phyloP scores from a whole-genome alignment of 2,797 vertebrate genomes.

The Mormyrops boulengeri region DNA sequence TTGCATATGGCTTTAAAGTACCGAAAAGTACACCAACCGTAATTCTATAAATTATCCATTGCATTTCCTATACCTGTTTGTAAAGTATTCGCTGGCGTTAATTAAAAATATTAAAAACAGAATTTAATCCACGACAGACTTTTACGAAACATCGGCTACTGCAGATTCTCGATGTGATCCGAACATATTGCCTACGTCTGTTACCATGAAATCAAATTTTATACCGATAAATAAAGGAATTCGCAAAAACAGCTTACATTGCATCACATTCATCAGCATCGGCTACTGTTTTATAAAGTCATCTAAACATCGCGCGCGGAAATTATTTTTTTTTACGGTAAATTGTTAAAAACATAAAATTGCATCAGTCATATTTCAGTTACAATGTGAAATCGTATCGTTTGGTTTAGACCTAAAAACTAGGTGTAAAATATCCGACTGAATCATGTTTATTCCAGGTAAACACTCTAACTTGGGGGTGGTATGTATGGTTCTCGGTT shows the following conservation, averaged over 20 bases:
- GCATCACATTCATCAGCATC: neutral
- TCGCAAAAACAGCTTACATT: neutral
- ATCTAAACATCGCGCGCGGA: neutral
- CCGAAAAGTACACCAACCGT: neutral
- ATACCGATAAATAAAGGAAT: neutral
- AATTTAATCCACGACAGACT: neutral
- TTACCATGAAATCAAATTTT: slow-evolving; percentile 2
- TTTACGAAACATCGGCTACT: neutral
- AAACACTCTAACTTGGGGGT: neutral
- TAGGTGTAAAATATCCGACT: neutral
- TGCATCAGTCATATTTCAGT: neutral
- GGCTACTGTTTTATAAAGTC: neutral
- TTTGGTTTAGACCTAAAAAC: neutral
- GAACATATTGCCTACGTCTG: neutral
- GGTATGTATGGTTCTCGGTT: neutral
- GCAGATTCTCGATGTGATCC: neutral
- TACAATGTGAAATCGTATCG: neutral
- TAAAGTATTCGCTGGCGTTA: neutral
- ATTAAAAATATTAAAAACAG: neutral
- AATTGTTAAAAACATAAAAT: neutral
- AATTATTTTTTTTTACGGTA: neutral
- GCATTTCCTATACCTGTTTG: neutral
- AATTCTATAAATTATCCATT: neutral
- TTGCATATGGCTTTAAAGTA: neutral
- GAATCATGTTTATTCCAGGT: neutral